These are phyloP conservation scores for Drosophila limbata DNA, from an alignment of 2,888 invertebrate species.

Conservation along the genomic window DNA sequence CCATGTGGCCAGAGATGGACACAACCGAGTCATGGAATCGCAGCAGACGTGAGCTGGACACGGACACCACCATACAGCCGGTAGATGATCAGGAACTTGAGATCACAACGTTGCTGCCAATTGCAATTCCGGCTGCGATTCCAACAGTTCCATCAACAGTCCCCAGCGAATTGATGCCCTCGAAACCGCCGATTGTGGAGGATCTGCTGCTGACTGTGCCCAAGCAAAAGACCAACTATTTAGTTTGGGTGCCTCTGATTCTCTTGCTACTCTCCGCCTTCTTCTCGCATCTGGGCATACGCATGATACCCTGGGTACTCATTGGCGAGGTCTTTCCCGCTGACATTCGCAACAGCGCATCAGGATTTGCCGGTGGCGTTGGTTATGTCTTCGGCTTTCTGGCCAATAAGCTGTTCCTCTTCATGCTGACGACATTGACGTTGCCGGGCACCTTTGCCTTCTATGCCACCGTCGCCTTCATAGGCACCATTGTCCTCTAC, in stretches of 20 bases:
- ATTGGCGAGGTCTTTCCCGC: slow-evolving; percentile 92
- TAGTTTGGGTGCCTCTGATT: slow-evolving; percentile 89
- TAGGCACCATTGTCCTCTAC: slow-evolving; percentile 89
- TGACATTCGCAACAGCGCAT: slow-evolving; percentile 89
- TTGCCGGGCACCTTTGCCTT: slow-evolving; percentile 91
- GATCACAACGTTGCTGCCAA: slow-evolving; percentile 55
- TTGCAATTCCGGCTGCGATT: slow-evolving; percentile 4
- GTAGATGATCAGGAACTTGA: slow-evolving; percentile 19
- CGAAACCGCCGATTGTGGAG: slow-evolving; percentile 58
- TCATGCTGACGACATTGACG: slow-evolving; percentile 88
- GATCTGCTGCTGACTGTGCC: slow-evolving; percentile 82
- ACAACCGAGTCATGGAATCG: slow-evolving; percentile 62
- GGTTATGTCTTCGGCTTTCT: slow-evolving; percentile 92
- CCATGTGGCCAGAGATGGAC: slow-evolving; percentile 36
- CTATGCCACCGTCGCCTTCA: slow-evolving; percentile 88
- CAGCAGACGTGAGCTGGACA: slow-evolving; percentile 57
- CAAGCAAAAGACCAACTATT: slow-evolving; percentile 86
- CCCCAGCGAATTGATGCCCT: background rate
- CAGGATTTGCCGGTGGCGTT: slow-evolving; percentile 90
- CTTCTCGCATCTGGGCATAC: slow-evolving; percentile 88
- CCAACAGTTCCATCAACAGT: background rate
- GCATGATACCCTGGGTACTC: slow-evolving; percentile 92
- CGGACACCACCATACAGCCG: slow-evolving; percentile 39
- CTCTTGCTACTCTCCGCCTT: slow-evolving; percentile 89
- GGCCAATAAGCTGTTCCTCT: slow-evolving; percentile 90